phyloP scores from a whole-genome alignment of 2,113 vertebrate species.

The Dasyurus viverrinus region DNA sequence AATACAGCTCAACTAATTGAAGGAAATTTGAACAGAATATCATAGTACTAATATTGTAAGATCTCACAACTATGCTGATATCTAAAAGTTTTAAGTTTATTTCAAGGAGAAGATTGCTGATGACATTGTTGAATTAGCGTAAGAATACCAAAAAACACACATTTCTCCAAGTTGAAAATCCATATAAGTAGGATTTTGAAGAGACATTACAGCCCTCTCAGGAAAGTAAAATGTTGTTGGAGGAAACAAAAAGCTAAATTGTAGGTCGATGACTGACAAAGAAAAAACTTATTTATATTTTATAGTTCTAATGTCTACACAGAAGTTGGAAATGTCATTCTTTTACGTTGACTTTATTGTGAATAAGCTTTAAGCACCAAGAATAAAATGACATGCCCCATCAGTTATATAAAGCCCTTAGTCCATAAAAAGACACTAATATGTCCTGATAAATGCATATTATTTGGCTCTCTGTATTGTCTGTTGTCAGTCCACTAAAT shows the following conservation, averaged over 20 bases:
- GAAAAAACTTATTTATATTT: slow-evolving; percentile 57
- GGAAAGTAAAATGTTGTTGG: slow-evolving; percentile 37
- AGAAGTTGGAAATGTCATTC: slow-evolving; percentile 50
- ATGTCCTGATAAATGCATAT: slow-evolving; percentile 33
- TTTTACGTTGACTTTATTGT: slow-evolving; percentile 59
- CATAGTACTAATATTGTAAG: slow-evolving; percentile 16
- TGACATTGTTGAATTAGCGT: slow-evolving; percentile 54
- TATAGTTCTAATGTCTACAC: slow-evolving; percentile 47
- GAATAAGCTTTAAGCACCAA: slow-evolving; percentile 51
- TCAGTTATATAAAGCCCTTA: slow-evolving; percentile 50
- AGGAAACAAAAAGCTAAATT: slow-evolving; percentile 53
- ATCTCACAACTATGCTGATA: slow-evolving; percentile 44
- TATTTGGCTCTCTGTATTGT: slow-evolving; percentile 28
- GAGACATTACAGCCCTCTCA: slow-evolving; percentile 47
- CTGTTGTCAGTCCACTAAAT: slow-evolving; percentile 19
- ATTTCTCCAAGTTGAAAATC: slow-evolving; percentile 65
- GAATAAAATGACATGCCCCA: slow-evolving; percentile 36
- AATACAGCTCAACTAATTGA: neutral
- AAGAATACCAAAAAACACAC: slow-evolving; percentile 37
- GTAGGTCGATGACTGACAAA: slow-evolving; percentile 37
- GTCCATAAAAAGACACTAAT: slow-evolving; percentile 20
- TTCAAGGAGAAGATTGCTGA: slow-evolving; percentile 66
- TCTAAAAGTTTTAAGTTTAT: slow-evolving; percentile 46
- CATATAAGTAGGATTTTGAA: slow-evolving; percentile 65
- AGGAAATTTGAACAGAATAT: neutral